Evolutionary conservation across 2,113 vertebrate genomes (phyloP).

Genomic region (Poicephalus meyeri): DNA sequence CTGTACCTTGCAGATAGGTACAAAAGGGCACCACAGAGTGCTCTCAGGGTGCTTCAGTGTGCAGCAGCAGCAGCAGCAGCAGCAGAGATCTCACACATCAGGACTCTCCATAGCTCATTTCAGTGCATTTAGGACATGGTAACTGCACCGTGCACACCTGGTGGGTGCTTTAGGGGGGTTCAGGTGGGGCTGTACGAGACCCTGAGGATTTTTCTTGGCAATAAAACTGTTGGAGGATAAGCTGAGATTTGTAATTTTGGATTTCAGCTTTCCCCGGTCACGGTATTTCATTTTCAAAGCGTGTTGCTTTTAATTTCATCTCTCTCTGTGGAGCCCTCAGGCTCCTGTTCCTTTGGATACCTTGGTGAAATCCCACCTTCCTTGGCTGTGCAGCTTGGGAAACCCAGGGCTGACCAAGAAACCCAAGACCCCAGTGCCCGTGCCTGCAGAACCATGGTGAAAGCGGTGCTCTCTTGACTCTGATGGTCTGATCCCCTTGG

Average conservation of each 20-base stretch:
- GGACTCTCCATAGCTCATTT: not conserved
- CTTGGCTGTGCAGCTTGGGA: not conserved
- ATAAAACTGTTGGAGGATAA: not conserved
- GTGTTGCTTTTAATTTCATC: conserved; percentile 25
- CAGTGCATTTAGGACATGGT: not conserved
- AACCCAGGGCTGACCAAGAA: not conserved
- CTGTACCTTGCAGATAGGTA: not conserved
- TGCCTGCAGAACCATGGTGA: not conserved
- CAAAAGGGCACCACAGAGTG: not conserved
- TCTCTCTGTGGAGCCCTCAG: not conserved
- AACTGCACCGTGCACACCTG: not conserved
- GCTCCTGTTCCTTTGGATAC: conserved; percentile 9
- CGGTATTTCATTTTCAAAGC: not conserved
- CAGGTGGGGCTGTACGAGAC: not conserved
- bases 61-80: fast-evolving
- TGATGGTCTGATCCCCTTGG: not conserved
- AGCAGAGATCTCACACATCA: not conserved
- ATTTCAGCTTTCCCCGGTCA: not conserved
- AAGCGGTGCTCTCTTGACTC: not conserved
- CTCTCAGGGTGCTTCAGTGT: not conserved
- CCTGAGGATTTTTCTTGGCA: not conserved
- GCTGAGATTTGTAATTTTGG: not conserved
- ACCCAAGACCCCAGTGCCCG: not conserved
- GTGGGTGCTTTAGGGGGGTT: not conserved
- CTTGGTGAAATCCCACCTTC: not conserved